Evolutionary conservation across 2,888 invertebrate species (phyloP).

Genomic region (Tipula confusa): DNA sequence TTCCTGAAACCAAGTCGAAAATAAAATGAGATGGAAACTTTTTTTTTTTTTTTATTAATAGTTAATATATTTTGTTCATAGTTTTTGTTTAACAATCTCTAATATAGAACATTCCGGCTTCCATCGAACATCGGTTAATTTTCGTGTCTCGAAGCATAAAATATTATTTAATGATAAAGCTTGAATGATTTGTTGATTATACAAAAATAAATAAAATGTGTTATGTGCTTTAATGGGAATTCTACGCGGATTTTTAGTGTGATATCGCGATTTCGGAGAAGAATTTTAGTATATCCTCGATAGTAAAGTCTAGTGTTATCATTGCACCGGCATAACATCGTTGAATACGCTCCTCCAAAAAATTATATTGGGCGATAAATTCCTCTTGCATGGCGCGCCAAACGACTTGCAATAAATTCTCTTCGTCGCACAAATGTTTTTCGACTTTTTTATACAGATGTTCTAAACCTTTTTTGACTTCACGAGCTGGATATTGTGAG

Average conservation of each 20-base stretch:
- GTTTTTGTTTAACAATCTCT: not conserved
- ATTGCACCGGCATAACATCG: slow-evolving; percentile 95
- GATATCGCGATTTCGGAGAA: slow-evolving; percentile 98
- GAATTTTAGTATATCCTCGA: slow-evolving; percentile 90
- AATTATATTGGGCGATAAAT: slow-evolving; percentile 93
- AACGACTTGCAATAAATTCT: slow-evolving; percentile 89
- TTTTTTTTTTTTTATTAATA: not conserved
- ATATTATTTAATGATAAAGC: not conserved
- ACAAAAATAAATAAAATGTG: not conserved
- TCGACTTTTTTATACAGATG: slow-evolving; percentile 93
- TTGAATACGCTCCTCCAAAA: slow-evolving; percentile 86
- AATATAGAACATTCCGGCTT: not conserved
- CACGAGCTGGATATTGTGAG: slow-evolving; percentile 85
- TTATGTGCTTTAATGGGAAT: not conserved
- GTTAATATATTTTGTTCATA: not conserved
- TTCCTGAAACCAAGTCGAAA: not conserved
- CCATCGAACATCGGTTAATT: not conserved
- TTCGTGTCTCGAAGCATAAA: not conserved
- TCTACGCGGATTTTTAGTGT: slow-evolving; percentile 67
- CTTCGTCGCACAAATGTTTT: slow-evolving; percentile 93
- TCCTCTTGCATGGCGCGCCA: slow-evolving; percentile 99
- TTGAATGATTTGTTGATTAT: not conserved
- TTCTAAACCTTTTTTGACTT: slow-evolving; percentile 90
- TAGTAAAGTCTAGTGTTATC: slow-evolving; percentile 89
- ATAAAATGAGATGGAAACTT: not conserved